Conservation (phyloP, 2,113 vertebrate genomes). For the Alethe diademata region DNA sequence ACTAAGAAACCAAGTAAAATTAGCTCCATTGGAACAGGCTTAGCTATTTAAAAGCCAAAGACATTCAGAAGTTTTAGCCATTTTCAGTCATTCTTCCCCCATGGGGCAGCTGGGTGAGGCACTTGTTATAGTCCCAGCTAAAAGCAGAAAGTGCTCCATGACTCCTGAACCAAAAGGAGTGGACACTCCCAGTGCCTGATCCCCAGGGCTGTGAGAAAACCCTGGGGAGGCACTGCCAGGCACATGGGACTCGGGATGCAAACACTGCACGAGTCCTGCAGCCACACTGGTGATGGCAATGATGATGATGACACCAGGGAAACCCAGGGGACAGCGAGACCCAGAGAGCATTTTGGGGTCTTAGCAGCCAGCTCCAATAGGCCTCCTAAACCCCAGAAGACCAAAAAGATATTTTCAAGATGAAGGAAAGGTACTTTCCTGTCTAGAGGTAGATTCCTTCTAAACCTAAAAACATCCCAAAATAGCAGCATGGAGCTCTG, state of each 20-base stretch:
- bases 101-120: background rate
- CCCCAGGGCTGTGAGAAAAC: background rate
- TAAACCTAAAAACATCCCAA: background rate
- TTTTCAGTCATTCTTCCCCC: constrained; percentile 52
- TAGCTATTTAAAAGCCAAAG: constrained; percentile 41
- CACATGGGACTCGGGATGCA: accelerated
- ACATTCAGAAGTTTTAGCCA: constrained; percentile 43
- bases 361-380: background rate
- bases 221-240: background rate
- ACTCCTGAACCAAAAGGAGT: background rate
- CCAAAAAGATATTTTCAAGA: background rate
- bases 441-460: background rate
- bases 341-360: background rate
- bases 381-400: background rate
- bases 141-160: background rate
- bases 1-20: background rate
- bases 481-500: background rate
- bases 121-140: background rate
- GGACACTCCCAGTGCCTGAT: background rate
- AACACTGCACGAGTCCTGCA: accelerated
- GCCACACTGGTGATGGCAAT: accelerated
- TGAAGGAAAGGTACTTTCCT: background rate
- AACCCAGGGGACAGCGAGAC: accelerated
- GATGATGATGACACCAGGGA: background rate
- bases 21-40: background rate